These are phyloP conservation scores for Apocrypta bakeri DNA, from an alignment of 1,140 invertebrate genomes.

Conservation along the genomic window DNA sequence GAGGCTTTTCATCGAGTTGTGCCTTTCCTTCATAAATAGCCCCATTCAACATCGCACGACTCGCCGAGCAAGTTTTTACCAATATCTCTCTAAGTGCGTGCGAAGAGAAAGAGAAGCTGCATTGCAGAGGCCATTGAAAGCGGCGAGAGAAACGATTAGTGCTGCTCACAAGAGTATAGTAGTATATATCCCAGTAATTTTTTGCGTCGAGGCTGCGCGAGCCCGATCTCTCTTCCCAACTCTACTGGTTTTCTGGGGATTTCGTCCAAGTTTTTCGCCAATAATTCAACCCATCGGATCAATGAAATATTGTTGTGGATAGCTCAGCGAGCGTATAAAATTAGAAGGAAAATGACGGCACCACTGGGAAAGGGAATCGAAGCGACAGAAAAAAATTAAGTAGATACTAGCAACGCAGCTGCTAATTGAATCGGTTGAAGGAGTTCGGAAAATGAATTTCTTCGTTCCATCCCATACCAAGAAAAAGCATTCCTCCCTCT, in stretches of 20 bases:
- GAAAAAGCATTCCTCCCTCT: not conserved
- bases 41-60: not conserved
- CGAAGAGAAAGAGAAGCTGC: conserved; percentile 19
- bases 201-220: not conserved
- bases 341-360: conserved; percentile 2
- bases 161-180: not conserved
- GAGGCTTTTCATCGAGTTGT: not conserved
- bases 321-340: not conserved
- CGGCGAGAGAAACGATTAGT: conserved; percentile 26
- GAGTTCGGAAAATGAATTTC: not conserved
- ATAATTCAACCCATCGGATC: too few relatives aligned
- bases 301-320: not conserved
- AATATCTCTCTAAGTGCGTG: conserved; percentile 22
- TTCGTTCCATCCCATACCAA: not conserved
- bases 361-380: not conserved
- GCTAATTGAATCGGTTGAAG: not conserved
- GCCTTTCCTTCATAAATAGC: conserved; percentile 2
- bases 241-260: too few relatives aligned
- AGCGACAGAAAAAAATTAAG: not conserved
- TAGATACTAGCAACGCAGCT: not conserved
- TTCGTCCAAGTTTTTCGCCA: not conserved
- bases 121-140: not conserved
- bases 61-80: conserved; percentile 10
- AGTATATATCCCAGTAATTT: not conserved
- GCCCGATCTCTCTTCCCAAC: not conserved